phyloP scores from a whole-genome alignment of 2,113 vertebrate species.

The Petromus typicus region DNA sequence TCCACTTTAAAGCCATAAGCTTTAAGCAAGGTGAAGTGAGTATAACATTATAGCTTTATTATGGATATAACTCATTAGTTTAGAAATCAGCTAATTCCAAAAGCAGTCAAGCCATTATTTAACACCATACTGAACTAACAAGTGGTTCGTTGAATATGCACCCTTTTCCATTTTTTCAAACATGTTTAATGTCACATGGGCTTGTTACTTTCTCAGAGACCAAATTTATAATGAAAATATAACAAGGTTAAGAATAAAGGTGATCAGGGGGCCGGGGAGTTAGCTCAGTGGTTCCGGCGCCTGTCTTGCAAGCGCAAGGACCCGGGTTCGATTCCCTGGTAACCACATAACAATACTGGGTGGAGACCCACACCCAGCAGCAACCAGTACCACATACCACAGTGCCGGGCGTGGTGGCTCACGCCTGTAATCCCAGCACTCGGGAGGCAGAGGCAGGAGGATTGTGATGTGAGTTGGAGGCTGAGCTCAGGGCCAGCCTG shows the following conservation, averaged over 20 bases:
- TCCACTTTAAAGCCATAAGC: background rate
- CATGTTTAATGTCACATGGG: background rate
- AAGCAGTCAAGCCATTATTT: background rate
- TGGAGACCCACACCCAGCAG: too few species aligned
- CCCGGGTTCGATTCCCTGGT: too few species aligned
- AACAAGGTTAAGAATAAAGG: conserved; percentile 36
- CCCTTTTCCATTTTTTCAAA: background rate
- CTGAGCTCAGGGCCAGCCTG: too few species aligned
- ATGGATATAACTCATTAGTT: background rate
- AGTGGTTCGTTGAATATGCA: background rate
- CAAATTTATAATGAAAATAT: conserved; percentile 22
- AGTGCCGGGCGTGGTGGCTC: too few species aligned
- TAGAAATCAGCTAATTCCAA: conserved; percentile 27
- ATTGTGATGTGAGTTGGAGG: too few species aligned
- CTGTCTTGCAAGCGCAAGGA: too few species aligned
- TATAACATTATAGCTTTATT: background rate
- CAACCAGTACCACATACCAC: too few species aligned
- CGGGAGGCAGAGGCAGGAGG: too few species aligned
- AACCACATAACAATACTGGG: too few species aligned
- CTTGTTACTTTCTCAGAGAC: background rate
- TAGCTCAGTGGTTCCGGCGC: too few species aligned
- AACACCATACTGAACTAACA: background rate
- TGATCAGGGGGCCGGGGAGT: too few species aligned
- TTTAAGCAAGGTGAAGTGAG: background rate
- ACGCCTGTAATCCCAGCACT: too few species aligned